Base-by-base conservation (phyloP, 2,888 invertebrate genomes). In the Dendrolimus pini region DNA sequence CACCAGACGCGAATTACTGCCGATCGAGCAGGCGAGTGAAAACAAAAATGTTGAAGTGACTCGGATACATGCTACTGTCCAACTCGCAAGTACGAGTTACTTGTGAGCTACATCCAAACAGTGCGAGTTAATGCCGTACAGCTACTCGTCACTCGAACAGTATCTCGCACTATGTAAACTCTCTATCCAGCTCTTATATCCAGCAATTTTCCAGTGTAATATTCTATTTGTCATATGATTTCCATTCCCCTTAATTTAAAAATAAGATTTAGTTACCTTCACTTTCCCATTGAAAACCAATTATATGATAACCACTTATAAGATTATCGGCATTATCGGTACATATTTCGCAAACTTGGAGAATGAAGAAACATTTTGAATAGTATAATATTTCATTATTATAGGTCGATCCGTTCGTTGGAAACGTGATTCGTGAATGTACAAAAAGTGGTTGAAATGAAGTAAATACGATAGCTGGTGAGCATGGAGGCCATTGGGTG, bases 381-480 rank as follows among this genome's bases (percentile, higher is more conserved):
- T 30, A 30, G 30, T 30, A 30, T 47, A 47, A 47, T 47, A 47
- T 47, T 47, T 47, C 47, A 9, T 47, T 47, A 47, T 47, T 47
- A 30, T 30, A 47, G 47, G 47, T 47, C 47, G 47, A 47, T 47
- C 41, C 52, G 58, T 55, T 56, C 56, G 41, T 55, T 54, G 54
- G 60, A 64, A 66, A 66, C 62, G 59, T 62, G 62, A 68, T 69
- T 67, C 70, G 72, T 71, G 67, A 72, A 76, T 61, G 56, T 62
- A 67, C 70, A 81, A 81, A 81, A 81, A 79, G 65, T 68, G 60
- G 67, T 72, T 71, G 66, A 70, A 74, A 69, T 72, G 66, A 69
- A 74, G 71, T 70, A 69, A 72, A 74, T 41, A 63, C 61, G 61
- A 59, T 47, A 47, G 47, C 12, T 12, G 9, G 47, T 47, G 12